Evolutionary conservation across 1,140 invertebrate species (phyloP).

Genomic region (Gonioctena quinquepunctata): DNA sequence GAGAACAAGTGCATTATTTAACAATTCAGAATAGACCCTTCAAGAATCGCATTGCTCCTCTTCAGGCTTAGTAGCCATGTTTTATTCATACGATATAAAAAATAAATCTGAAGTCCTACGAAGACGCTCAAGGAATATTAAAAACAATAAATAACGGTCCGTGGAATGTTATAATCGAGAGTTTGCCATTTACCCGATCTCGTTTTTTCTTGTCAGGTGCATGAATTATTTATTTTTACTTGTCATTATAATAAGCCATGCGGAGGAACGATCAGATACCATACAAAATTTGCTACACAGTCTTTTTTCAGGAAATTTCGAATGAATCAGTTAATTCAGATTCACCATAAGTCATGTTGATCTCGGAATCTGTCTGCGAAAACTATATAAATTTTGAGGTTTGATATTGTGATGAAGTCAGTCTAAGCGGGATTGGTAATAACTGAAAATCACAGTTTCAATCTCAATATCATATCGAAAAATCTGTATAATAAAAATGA

Average conservation of each 20-base stretch:
- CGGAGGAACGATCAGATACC: not conserved
- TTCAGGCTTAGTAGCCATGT: not conserved
- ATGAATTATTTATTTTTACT: slow-evolving; percentile 1
- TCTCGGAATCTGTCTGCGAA: too few relatives aligned
- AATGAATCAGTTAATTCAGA: too few relatives aligned
- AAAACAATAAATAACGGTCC: slow-evolving; percentile 10
- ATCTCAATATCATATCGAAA: too few relatives aligned
- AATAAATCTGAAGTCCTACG: not conserved
- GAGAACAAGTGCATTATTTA: too few relatives aligned
- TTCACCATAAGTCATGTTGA: too few relatives aligned
- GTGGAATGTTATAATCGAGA: slow-evolving; percentile 8
- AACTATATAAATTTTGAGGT: too few relatives aligned
- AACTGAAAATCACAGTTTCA: too few relatives aligned
- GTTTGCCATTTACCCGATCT: slow-evolving; percentile 10
- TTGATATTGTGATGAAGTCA: too few relatives aligned
- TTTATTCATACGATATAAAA: slow-evolving; percentile 7
- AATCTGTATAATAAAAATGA: too few relatives aligned
- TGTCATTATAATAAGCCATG: not conserved
- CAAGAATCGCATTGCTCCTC: not conserved
- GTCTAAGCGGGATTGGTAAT: too few relatives aligned
- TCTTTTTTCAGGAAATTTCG: too few relatives aligned
- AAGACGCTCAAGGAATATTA: not conserved
- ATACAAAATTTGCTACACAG: not conserved
- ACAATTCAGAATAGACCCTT: not conserved
- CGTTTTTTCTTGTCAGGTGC: not conserved